Evolutionary conservation across 2,797 vertebrate species (phyloP).

Genomic region (Emys orbicularis): DNA sequence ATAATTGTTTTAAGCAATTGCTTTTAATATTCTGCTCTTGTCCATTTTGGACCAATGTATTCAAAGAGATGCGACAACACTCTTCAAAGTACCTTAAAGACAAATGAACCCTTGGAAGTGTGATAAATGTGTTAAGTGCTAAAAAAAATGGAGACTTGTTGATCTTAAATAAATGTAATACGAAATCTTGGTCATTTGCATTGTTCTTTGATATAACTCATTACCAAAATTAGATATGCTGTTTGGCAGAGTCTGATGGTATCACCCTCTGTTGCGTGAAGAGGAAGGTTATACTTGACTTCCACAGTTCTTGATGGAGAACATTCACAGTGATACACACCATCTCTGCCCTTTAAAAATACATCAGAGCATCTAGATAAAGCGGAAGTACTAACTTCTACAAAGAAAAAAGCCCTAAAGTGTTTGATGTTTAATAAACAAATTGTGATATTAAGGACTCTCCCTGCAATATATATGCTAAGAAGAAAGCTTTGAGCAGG

Average conservation of each 20-base stretch:
- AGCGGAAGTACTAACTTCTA: neutral
- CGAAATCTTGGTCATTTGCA: neutral
- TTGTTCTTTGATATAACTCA: slow-evolving; percentile 32
- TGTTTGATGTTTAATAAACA: neutral
- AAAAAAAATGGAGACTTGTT: neutral
- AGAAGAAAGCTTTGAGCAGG: slow-evolving; percentile 1
- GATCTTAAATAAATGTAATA: neutral
- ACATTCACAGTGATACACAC: rapidly evolving
- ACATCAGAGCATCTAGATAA: neutral
- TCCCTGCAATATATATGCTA: neutral
- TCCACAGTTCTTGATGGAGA: neutral
- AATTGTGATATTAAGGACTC: neutral
- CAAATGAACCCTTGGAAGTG: neutral
- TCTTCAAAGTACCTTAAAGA: neutral
- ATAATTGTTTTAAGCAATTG: neutral
- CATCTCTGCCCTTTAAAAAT: neutral
- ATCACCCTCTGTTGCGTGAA: neutral
- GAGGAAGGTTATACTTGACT: neutral
- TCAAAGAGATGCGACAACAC: neutral
- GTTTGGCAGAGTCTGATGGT: neutral
- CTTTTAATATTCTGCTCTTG: neutral
- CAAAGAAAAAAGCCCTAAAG: neutral
- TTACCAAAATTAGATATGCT: slow-evolving; percentile 40
- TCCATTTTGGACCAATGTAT: neutral
- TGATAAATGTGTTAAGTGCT: neutral